Evolutionary conservation across 2,113 vertebrate genomes (phyloP).

Genomic region (Eubucco bourcierii): DNA sequence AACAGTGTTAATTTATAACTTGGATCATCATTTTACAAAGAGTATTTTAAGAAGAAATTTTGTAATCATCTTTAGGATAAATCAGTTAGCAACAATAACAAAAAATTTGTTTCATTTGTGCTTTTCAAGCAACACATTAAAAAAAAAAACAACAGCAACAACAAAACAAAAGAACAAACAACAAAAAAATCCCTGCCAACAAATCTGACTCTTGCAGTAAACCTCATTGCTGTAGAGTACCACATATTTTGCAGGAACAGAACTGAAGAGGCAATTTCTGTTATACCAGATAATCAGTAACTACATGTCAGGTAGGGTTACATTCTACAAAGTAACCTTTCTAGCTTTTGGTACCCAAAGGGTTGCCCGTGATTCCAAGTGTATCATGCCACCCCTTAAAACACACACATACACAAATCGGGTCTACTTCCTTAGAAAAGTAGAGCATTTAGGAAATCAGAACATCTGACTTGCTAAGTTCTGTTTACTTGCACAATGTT

Average conservation of each 20-base stretch:
- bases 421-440: neutral
- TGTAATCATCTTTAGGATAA: neutral
- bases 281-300: neutral
- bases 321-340: neutral
- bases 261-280: neutral
- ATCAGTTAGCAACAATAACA: neutral
- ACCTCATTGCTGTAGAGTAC: neutral
- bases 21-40: neutral
- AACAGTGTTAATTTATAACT: neutral
- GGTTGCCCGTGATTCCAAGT: fast-evolving
- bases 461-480: neutral
- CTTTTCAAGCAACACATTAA: neutral
- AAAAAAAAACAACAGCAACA: too few relatives aligned
- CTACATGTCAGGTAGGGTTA: neutral
- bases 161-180: too few relatives aligned
- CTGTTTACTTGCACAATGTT: neutral
- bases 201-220: neutral
- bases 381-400: neutral
- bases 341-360: neutral
- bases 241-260: neutral
- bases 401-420: neutral
- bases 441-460: neutral
- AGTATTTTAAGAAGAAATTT: neutral
- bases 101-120: neutral
- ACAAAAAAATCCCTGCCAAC: too few relatives aligned